Percentiles rank a stretch among this genome's conserved stretches.
Evolutionary conservation across 2,797 vertebrate species (phyloP).

Genomic region (Microctenopoma steveboyesi): DNA sequence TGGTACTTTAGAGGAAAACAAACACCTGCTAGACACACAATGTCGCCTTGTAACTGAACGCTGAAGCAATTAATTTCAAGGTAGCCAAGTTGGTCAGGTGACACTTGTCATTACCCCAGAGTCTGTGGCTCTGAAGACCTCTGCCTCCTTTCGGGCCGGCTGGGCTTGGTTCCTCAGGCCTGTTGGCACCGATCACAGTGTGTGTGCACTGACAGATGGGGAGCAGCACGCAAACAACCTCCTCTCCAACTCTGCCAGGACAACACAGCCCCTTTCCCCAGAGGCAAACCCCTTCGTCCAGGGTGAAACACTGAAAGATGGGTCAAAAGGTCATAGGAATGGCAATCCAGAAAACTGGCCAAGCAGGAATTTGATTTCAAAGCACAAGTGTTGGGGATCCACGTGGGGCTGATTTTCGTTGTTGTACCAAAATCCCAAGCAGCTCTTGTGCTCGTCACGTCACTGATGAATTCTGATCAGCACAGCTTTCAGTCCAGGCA

Average conservation of each 20-base stretch:
- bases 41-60: neutral
- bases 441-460: constrained; percentile 37
- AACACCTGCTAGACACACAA: constrained; percentile 6
- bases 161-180: constrained; percentile 74
- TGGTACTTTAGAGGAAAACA: constrained; percentile 4
- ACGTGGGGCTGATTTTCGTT: constrained; percentile 15
- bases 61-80: neutral
- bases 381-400: constrained; percentile 20
- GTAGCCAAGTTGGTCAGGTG: neutral
- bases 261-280: constrained; percentile 78
- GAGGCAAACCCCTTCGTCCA: constrained; percentile 83
- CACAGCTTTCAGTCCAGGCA: constrained; percentile 30
- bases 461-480: constrained; percentile 30
- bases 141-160: constrained; percentile 81
- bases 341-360: constrained; percentile 65
- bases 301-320: constrained; percentile 71
- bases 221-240: constrained; percentile 68
- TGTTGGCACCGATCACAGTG: constrained; percentile 69
- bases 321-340: constrained; percentile 66
- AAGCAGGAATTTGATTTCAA: constrained; percentile 33
- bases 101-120: constrained; percentile 87
- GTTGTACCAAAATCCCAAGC: constrained; percentile 35
- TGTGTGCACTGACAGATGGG: constrained; percentile 65
- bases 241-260: constrained; percentile 76
- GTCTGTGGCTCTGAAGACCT: constrained; percentile 93